Percentiles rank a stretch among this genome's conserved stretches.
Evolutionary conservation across 2,797 vertebrate species (phyloP).

Genomic region (Loris lydekkerianus): DNA sequence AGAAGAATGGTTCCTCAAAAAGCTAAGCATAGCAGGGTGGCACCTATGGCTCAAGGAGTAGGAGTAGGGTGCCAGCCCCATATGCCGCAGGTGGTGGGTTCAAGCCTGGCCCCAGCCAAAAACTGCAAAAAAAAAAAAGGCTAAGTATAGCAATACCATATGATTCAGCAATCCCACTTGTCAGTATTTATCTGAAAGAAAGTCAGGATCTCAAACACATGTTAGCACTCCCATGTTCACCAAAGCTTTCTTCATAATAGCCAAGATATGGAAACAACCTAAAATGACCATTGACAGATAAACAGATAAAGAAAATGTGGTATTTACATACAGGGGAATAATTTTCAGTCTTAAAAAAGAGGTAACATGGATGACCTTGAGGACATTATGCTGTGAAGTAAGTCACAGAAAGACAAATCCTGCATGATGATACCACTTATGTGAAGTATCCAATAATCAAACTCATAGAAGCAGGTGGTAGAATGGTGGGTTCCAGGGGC

Average conservation of each 20-base stretch:
- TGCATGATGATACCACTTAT: background rate
- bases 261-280: background rate
- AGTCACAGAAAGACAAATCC: background rate
- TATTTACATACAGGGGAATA: background rate
- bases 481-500: background rate
- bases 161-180: background rate
- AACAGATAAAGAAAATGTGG: background rate
- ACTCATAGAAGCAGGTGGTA: background rate
- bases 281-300: background rate
- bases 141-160: background rate
- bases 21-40: background rate
- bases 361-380: background rate
- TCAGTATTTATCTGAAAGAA: background rate
- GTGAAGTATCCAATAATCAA: background rate
- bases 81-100: no score
- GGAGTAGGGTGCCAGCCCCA: no score
- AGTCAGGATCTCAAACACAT: background rate
- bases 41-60: no score
- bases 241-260: background rate
- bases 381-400: background rate
- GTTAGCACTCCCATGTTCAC: background rate
- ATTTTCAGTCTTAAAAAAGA: background rate
- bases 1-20: background rate
- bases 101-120: no score
- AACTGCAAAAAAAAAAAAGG: background rate